Evolutionary conservation across 2,797 vertebrate genomes (phyloP).

Genomic region (Acrossocheilus fasciatus): DNA sequence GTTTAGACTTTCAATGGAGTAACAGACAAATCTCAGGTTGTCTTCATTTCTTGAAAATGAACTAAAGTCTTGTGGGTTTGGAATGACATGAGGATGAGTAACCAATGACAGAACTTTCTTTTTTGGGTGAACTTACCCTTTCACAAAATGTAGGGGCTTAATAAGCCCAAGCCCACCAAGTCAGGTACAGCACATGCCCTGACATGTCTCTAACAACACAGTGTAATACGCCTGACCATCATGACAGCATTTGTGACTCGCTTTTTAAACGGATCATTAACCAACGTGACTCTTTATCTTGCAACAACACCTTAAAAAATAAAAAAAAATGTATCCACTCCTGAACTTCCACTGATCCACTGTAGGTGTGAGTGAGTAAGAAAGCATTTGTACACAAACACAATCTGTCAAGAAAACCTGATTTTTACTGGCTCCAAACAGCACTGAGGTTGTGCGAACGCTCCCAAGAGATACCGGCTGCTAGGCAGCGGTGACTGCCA

Average conservation of each 20-base stretch:
- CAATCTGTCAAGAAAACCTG: constrained; percentile 27
- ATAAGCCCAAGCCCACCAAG: constrained; percentile 7
- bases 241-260: constrained; percentile 33
- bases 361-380: constrained; percentile 10
- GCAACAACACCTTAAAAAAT: constrained; percentile 15
- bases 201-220: constrained; percentile 52
- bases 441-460: constrained; percentile 11
- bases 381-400: constrained; percentile 15
- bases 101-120: neutral
- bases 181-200: constrained; percentile 54
- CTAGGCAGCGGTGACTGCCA: constrained; percentile 58
- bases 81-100: neutral
- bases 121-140: neutral
- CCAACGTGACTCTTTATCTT: constrained; percentile 1
- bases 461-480: constrained; percentile 57
- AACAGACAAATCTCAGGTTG: neutral
- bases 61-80: neutral
- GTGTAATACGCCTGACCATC: constrained; percentile 26
- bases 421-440: constrained; percentile 37
- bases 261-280: neutral
- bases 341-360: neutral
- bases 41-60: neutral
- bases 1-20: neutral
- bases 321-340: constrained; percentile 2
- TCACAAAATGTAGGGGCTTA: constrained; percentile 2